Percentiles rank a stretch among this genome's conserved stretches.
phyloP scores from a whole-genome alignment of 2,797 vertebrate species.

The Cyprinodon diabolis region DNA sequence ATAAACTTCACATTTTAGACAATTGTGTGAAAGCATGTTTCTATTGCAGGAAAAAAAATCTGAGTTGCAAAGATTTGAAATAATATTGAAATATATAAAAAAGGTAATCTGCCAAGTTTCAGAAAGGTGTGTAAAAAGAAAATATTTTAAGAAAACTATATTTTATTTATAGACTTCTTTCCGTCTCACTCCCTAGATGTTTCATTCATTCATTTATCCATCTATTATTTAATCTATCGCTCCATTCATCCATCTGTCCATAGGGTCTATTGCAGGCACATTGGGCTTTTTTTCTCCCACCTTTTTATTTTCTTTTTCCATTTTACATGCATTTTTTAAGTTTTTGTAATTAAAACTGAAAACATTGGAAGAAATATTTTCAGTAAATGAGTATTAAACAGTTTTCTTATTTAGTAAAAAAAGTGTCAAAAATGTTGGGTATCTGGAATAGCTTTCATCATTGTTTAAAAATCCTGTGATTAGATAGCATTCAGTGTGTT shows the following conservation, averaged over 20 bases:
- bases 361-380: background rate
- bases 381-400: background rate
- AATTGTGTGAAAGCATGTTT: slow-evolving; percentile 18
- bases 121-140: background rate
- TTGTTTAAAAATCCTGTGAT: background rate
- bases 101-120: no score
- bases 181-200: background rate
- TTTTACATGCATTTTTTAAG: background rate
- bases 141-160: background rate
- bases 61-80: background rate
- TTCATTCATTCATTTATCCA: background rate
- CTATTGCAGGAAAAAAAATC: background rate
- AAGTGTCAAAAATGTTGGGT: background rate
- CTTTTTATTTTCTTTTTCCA: background rate
- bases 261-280: background rate
- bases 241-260: background rate
- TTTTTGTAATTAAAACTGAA: background rate
- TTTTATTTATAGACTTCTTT: background rate
- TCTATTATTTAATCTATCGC: background rate
- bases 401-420: background rate
- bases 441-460: background rate
- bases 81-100: background rate
- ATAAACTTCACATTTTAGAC: slow-evolving; percentile 29
- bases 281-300: background rate
- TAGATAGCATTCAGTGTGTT: background rate